Evolutionary conservation across 2,797 vertebrate genomes (phyloP), one percentile per base, ranked within the genome.

Genomic region (Sebastes minor): DNA sequence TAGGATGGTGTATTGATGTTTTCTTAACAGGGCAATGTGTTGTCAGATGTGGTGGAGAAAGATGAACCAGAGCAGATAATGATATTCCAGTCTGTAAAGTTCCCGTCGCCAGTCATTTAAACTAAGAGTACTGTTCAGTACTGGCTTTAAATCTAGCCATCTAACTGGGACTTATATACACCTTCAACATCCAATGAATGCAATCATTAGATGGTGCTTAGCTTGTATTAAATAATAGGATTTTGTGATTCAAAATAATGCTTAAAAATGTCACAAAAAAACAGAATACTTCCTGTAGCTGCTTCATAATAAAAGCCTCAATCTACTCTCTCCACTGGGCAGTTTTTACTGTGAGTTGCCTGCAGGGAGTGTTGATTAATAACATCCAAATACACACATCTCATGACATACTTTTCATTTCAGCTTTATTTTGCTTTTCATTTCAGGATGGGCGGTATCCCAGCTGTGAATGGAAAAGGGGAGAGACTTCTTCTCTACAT

Each of bases 381-480:
- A 5, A 23, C 30, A 38, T 30, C 20, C n/a, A 20, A 52, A 9
- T 28, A 16, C n/a, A 61, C 23, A 71, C 20, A 32, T 12, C 5
- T 60, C 9, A 27, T 63, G 6, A 25, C 14, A 10, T 7, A 23
- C 22, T 10, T 65, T 46, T 49, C 2, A 16, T 63, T 67, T 35
- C 8, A 13, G 3, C 59, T 49, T 9, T 12, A 2, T 65, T 65
- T 38, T 23, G 27, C 10, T 55, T 80, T 35, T 79, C 12, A 4
- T 77, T 83, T 46, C 71, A 99, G 99, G 89, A 99, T 99, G 99
- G 99, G 99, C 0, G 99, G 98, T 16, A 99, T 99, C 79, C 99
- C 99, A 0, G 99, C 99, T 0, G 96, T 99, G 82, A 99, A 97
- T 0, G 97, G 97, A 60, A 98, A 94, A 86, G 99, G 98, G 59